Base-by-base conservation (phyloP, 2,113 vertebrate species). In the Sciurus niger region DNA sequence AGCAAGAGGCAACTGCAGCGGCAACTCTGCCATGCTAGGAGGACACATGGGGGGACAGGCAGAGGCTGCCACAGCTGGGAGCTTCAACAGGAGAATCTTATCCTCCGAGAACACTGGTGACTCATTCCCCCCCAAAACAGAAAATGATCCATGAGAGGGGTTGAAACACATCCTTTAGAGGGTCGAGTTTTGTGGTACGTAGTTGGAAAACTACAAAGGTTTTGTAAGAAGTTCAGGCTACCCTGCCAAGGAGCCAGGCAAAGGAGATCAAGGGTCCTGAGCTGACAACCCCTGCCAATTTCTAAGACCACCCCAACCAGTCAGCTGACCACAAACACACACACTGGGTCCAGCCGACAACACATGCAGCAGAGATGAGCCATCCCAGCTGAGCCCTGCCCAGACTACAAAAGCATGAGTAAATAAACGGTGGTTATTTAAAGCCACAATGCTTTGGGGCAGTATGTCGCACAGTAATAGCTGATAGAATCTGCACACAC, bases 361-460 rank as follows among this genome's bases (percentile, higher is more conserved):
- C 58, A 60, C 14, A 2, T 5, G 9, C 11, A 89, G 37, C 84
- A 90, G 76, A 96, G 51, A 80, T 28, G 58, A 92, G 43, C 90
- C 58, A 94, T 30, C 34, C 87, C 72, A 40, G 67, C 48, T 92
- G 46, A 93, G 70, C 80, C 74, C 76, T 88, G 88, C 1, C 90
- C 55, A 63, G 83, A 89, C 0, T 8, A 8, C 87, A 55, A 13
- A 80, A 55, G 8, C n/a, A 22, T 32, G 13, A 93, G 30, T 80
- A 91, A 80, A 37, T 53, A 43, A 89, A 43, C 1, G 17, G 8
- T 68, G 22, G 18, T 8, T n/a, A 60, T 51, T 84, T 67, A 63
- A 84, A 77, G 30, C 53, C 40, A 51, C 65, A 86, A 5, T 40
- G 53, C 92, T 83, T 89, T 28, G 67, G 40, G 55, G 12, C 10